Percentiles rank a stretch among this genome's conserved stretches.
phyloP scores from a whole-genome alignment of 2,113 vertebrate species.

The Agelaius phoeniceus region DNA sequence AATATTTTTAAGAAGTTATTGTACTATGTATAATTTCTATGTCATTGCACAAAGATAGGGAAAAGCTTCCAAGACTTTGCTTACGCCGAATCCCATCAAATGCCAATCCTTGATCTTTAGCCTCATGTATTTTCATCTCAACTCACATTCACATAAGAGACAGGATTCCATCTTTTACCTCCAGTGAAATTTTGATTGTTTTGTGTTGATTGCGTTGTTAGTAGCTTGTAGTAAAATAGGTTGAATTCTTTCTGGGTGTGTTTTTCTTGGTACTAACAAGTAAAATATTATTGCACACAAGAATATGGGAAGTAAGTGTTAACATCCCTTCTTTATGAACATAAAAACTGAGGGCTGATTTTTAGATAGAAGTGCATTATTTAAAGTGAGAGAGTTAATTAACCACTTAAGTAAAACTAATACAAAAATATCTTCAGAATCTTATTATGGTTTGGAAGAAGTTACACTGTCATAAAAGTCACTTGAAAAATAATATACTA shows the following conservation, averaged over 20 bases:
- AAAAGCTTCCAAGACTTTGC: background rate
- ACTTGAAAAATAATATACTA: background rate
- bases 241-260: background rate
- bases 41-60: background rate
- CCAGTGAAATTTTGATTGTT: background rate
- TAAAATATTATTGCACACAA: background rate
- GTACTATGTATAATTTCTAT: background rate
- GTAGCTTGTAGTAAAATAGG: background rate
- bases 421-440: background rate
- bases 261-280: background rate
- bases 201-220: background rate
- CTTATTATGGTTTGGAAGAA: background rate
- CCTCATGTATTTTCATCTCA: background rate
- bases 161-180: background rate
- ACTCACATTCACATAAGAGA: background rate
- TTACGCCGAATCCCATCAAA: rapidly evolving
- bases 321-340: background rate
- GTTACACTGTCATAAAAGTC: background rate
- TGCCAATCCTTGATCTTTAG: background rate
- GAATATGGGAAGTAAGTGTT: background rate
- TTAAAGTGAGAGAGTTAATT: conserved; percentile 15
- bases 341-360: background rate
- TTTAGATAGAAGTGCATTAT: background rate
- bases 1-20: background rate
- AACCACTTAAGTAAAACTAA: conserved; percentile 15